Evolutionary conservation across 2,113 vertebrate species (phyloP).

Genomic region (Poicephalus gulielmi): DNA sequence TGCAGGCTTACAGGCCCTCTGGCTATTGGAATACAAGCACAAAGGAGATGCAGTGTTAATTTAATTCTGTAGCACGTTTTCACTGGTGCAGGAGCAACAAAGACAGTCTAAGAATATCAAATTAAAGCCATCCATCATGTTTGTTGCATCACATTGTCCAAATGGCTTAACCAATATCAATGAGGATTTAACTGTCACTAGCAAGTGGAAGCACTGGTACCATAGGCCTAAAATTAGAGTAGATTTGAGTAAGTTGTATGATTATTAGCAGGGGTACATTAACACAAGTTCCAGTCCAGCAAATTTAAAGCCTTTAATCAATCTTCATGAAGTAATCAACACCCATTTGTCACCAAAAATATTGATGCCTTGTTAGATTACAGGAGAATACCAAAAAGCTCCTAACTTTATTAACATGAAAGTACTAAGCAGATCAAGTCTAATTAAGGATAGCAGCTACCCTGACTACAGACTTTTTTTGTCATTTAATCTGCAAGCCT

Average conservation of each 20-base stretch:
- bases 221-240: conserved; percentile 56
- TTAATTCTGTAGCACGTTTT: conserved; percentile 72
- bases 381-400: conserved; percentile 1
- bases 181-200: conserved; percentile 59
- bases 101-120: conserved; percentile 69
- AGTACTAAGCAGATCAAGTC: background rate
- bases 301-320: conserved; percentile 38
- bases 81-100: conserved; percentile 67
- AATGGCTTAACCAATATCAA: conserved; percentile 59
- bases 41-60: conserved; percentile 71
- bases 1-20: conserved; percentile 11
- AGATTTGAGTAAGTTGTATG: conserved; percentile 61
- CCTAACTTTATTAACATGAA: conserved; percentile 44
- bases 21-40: conserved; percentile 60
- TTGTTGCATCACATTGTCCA: conserved; percentile 56
- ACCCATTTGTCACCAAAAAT: conserved; percentile 52
- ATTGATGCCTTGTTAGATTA: conserved; percentile 50
- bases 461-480: background rate
- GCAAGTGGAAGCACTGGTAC: conserved; percentile 34
- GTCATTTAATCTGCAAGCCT: background rate
- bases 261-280: conserved; percentile 29
- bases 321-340: conserved; percentile 49
- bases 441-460: conserved; percentile 50
- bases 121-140: conserved; percentile 82
- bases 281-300: conserved; percentile 10